Percentiles rank a stretch among this genome's conserved stretches.
Conservation (phyloP, 2,113 vertebrate genomes). For the Saccopteryx leptura region DNA sequence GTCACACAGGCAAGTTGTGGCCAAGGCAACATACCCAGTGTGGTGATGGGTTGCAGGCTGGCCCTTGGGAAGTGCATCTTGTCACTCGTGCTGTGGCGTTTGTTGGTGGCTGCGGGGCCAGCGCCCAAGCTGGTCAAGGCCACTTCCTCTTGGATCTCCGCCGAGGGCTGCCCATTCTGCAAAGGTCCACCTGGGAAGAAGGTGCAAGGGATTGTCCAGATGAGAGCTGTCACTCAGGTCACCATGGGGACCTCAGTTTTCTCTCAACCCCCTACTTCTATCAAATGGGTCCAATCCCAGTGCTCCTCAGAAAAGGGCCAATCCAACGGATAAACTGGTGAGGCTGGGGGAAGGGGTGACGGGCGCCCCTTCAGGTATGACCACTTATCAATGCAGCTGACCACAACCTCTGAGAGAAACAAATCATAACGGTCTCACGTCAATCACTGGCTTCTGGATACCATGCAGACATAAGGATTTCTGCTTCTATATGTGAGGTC, state of each 20-base stretch:
- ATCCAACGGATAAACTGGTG: background rate
- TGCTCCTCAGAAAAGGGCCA: background rate
- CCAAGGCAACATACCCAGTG: conserved; percentile 91
- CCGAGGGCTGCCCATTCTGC: conserved; percentile 95
- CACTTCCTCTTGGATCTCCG: conserved; percentile 98
- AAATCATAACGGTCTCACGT: background rate
- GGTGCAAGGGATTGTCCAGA: background rate
- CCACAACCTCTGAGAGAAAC: background rate
- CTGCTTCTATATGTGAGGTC: background rate
- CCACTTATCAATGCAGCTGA: background rate
- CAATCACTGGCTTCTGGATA: background rate
- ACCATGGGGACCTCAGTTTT: background rate
- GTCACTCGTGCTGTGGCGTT: conserved; percentile 94
- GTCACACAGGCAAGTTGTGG: background rate
- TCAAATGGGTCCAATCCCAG: background rate
- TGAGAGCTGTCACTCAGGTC: background rate
- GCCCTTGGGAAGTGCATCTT: conserved; percentile 94
- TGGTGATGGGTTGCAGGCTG: conserved; percentile 96
- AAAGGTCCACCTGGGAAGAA: conserved; percentile 90
- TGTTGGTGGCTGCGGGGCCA: conserved; percentile 89
- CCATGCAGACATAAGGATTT: background rate
- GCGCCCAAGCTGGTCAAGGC: conserved; percentile 94
- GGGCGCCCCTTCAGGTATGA: background rate
- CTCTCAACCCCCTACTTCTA: background rate
- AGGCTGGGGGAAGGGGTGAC: background rate